Evolutionary conservation across 2,113 vertebrate species (phyloP).

Genomic region (Ondatra zibethicus): DNA sequence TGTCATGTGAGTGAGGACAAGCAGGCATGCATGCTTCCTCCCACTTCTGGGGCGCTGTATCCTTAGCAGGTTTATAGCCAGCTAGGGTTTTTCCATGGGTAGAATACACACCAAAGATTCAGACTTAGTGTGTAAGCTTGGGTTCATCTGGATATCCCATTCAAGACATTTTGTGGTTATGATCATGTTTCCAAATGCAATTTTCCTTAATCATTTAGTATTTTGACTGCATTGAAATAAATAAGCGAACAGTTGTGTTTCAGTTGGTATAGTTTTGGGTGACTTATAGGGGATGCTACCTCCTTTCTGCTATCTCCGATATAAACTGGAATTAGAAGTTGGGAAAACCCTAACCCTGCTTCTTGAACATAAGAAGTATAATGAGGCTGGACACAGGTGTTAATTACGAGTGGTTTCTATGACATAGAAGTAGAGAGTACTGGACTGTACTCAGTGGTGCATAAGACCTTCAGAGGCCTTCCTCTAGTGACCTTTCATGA

Average conservation of each 20-base stretch:
- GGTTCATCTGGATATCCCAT: background rate
- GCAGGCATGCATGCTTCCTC: background rate
- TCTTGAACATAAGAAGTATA: background rate
- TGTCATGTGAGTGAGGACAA: background rate
- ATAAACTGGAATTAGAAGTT: background rate
- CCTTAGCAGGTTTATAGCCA: background rate
- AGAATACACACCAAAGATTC: background rate
- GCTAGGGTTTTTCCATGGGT: background rate
- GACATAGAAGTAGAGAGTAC: background rate
- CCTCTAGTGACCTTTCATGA: background rate
- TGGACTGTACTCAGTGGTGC: background rate
- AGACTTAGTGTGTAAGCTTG: background rate
- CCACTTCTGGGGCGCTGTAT: background rate
- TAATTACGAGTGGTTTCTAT: background rate
- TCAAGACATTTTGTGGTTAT: background rate
- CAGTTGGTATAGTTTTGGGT: background rate
- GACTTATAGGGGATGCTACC: background rate
- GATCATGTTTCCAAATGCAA: background rate
- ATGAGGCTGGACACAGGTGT: background rate
- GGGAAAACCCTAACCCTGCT: background rate
- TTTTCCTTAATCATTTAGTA: background rate
- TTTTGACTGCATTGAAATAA: background rate
- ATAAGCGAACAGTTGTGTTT: background rate
- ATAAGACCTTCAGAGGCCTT: background rate
- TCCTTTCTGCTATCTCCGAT: conserved; percentile 7